Percentiles rank a stretch among this genome's conserved stretches.
Evolutionary conservation across 2,888 invertebrate species (phyloP).

Genomic region (Caradrina kadenii): DNA sequence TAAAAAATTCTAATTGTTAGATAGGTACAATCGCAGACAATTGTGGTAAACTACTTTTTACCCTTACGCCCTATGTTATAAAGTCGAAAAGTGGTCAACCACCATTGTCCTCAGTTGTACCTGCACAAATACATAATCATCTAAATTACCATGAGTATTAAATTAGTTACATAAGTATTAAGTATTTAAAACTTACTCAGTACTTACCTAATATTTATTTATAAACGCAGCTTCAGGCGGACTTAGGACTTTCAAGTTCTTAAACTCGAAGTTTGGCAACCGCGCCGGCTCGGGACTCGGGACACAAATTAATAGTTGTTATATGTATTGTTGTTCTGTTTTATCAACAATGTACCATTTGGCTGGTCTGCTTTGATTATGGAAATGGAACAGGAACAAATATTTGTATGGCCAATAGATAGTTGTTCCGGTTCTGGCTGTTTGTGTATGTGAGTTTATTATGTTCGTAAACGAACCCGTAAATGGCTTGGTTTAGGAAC

Average conservation of each 20-base stretch:
- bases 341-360: conserved; percentile 42
- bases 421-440: too few species aligned
- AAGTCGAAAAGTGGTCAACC: too few species aligned
- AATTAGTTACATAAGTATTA: conserved; percentile 25
- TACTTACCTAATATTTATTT: conserved; percentile 51
- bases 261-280: conserved; percentile 45
- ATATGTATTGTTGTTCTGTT: conserved; percentile 29
- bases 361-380: neutral
- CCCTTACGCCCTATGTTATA: too few species aligned
- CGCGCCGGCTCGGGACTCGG: conserved; percentile 14
- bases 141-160: conserved; percentile 24
- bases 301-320: conserved; percentile 53
- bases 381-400: too few species aligned
- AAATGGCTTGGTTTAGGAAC: too few species aligned
- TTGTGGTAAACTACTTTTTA: too few species aligned
- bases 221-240: conserved; percentile 41
- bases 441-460: too few species aligned
- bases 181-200: conserved; percentile 32
- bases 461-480: too few species aligned
- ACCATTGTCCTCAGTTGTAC: too few species aligned
- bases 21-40: neutral
- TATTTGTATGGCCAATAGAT: too few species aligned
- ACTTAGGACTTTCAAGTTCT: conserved; percentile 50
- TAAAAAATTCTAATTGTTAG: neutral
- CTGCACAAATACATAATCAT: conserved; percentile 14